A percentile compares a stretch with the other conserved stretches of the same genome.
phyloP scores from a whole-genome alignment of 2,888 invertebrate species.

The Diarsia dahlii region DNA sequence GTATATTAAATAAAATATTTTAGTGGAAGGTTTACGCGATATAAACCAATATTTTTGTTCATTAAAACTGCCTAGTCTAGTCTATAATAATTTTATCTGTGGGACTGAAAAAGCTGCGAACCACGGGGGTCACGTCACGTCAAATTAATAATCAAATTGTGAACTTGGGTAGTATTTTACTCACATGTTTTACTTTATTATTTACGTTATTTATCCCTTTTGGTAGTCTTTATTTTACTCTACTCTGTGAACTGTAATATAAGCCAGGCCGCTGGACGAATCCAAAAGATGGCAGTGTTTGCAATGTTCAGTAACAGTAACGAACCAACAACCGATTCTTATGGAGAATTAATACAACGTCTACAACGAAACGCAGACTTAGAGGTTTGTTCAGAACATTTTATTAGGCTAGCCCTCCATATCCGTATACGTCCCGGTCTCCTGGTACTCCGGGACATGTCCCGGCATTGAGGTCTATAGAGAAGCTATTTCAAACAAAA shows the following conservation, averaged over 20 bases:
- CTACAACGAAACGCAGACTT: conserved; percentile 10
- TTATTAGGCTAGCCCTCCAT: background rate
- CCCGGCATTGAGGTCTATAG: too few relatives aligned
- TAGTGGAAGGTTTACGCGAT: too few relatives aligned
- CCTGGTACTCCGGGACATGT: background rate
- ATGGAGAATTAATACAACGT: conserved; percentile 32
- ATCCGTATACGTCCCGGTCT: background rate
- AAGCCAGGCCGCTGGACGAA: conserved; percentile 1
- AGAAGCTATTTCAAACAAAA: too few relatives aligned
- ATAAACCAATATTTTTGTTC: too few relatives aligned
- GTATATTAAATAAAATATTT: too few relatives aligned
- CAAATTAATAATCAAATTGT: background rate
- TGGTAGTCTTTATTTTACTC: background rate
- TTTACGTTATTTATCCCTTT: background rate
- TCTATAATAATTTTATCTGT: too few relatives aligned
- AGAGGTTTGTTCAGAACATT: conserved; percentile 31
- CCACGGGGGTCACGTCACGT: too few relatives aligned
- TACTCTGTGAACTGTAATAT: background rate
- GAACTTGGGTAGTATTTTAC: background rate
- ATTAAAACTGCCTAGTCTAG: too few relatives aligned
- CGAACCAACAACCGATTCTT: conserved; percentile 28
- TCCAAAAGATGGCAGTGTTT: conserved; percentile 54
- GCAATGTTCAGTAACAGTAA: conserved; percentile 16
- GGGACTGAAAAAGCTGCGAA: too few relatives aligned
- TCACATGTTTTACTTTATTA: background rate